Conservation (phyloP, 2,797 vertebrate species). For the Bufotes viridis region DNA sequence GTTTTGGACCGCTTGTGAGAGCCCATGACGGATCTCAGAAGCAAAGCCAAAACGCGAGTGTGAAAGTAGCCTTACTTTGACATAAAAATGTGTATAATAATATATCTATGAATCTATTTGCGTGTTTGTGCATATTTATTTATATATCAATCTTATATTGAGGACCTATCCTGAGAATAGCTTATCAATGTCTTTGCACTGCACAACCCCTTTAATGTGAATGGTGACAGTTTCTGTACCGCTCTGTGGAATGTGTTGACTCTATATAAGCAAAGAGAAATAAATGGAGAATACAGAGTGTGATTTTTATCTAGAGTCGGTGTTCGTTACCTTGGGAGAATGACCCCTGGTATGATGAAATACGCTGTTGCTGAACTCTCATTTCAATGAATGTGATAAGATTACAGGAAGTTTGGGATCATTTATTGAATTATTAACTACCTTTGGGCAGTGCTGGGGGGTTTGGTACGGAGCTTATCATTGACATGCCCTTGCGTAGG, state of each 20-base stretch:
- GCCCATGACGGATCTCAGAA: too few species aligned
- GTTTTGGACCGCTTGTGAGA: too few species aligned
- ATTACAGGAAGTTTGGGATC: not conserved
- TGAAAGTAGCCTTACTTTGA: too few species aligned
- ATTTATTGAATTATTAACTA: constrained; percentile 20
- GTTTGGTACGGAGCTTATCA: not conserved
- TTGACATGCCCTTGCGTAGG: not conserved
- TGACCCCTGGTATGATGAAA: constrained; percentile 1
- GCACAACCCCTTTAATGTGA: too few species aligned
- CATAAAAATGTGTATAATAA: too few species aligned
- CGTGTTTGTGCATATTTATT: too few species aligned
- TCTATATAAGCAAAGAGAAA: not conserved
- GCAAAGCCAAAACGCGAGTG: too few species aligned
- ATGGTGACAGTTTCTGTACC: not conserved
- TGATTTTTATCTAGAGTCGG: not conserved
- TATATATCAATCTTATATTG: too few species aligned
- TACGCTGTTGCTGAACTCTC: not conserved
- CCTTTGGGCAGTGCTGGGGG: too few species aligned
- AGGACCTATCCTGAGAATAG: too few species aligned
- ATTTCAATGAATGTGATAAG: not conserved
- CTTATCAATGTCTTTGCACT: too few species aligned
- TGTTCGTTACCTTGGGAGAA: not conserved
- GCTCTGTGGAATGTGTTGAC: not conserved
- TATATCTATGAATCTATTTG: too few species aligned
- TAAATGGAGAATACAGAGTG: not conserved